Evolutionary conservation across 2,797 vertebrate genomes (phyloP).

Genomic region (Leptoclinus maculatus): DNA sequence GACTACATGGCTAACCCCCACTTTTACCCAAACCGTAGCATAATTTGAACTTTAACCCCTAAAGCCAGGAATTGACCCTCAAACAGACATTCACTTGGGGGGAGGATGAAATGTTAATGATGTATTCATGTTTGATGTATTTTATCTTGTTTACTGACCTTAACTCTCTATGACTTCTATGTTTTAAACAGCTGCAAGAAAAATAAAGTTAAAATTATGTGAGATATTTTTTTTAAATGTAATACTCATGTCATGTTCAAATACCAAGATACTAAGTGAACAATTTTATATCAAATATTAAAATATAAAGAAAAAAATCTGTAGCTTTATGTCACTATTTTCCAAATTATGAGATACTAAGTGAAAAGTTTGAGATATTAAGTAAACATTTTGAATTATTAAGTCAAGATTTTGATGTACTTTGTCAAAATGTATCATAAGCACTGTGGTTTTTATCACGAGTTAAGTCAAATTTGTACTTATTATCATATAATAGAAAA

Average conservation of each 20-base stretch:
- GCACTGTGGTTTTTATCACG: neutral
- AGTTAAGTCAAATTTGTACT: too few species aligned
- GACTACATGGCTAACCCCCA: neutral
- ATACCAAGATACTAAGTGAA: neutral
- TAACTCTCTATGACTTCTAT: neutral
- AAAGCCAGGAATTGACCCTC: neutral
- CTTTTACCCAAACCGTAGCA: neutral
- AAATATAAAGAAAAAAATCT: neutral
- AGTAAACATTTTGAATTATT: too few species aligned
- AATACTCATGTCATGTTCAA: neutral
- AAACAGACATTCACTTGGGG: neutral
- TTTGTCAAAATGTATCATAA: neutral
- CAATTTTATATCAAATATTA: neutral
- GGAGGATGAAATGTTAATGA: neutral
- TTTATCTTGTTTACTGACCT: neutral
- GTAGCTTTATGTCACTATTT: neutral
- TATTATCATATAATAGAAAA: too few species aligned
- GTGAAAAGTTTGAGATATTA: neutral
- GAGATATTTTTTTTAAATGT: neutral
- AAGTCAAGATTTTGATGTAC: neutral
- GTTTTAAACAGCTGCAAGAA: neutral
- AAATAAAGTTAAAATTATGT: neutral
- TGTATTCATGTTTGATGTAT: neutral
- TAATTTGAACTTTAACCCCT: neutral
- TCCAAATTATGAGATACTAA: neutral